Evolutionary conservation across 2,113 vertebrate species (phyloP).

Genomic region (Callipepla californica): DNA sequence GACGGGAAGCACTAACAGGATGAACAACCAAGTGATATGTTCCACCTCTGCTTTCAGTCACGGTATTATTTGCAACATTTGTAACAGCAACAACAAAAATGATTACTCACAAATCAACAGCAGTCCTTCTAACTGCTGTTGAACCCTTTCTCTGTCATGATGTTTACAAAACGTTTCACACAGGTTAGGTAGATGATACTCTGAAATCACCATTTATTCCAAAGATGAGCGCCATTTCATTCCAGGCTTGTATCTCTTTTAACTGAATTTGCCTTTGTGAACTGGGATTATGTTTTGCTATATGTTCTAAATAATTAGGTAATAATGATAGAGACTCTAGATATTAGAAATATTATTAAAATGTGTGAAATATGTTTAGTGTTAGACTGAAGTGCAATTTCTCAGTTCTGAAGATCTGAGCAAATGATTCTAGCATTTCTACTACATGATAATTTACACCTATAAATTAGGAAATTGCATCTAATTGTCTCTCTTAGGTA

Average conservation of each 20-base stretch:
- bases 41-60: constrained; percentile 14
- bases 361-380: neutral
- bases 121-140: constrained; percentile 8
- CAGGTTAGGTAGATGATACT: neutral
- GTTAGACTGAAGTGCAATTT: neutral
- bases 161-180: neutral
- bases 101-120: constrained; percentile 24
- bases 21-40: constrained; percentile 8
- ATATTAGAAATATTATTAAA: neutral
- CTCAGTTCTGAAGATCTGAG: neutral
- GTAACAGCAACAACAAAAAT: neutral
- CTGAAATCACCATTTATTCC: neutral
- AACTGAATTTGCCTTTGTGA: neutral
- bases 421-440: neutral
- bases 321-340: neutral
- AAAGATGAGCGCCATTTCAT: neutral
- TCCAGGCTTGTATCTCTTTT: neutral
- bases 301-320: neutral
- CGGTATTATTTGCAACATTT: neutral
- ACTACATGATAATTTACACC: neutral
- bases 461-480: neutral
- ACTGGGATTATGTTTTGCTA: neutral
- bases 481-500: neutral
- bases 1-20: neutral
- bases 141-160: neutral